Evolutionary conservation across 2,113 vertebrate species (phyloP), one percentile per base, ranked within the genome.

Genomic region (Daubentonia madagascariensis): DNA sequence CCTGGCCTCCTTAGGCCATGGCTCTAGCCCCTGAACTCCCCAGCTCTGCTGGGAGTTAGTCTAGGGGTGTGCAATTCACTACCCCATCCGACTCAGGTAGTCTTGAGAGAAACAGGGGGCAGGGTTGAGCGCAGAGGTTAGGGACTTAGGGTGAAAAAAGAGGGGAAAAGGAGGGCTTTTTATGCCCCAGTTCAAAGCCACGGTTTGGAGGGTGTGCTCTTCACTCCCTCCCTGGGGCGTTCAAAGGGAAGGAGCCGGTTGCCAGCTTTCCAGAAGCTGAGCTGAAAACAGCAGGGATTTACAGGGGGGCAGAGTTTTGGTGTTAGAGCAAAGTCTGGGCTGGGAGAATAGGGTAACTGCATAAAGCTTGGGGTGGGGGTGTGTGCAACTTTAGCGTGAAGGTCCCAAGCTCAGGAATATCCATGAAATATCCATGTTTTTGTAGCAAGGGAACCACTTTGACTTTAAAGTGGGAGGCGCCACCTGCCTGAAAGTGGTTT

Each of bases 171-270:
- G 10, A 30, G 17, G 5, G 48, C 20, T 73, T 50, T 91, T n/a
- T 70, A 2, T 3, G 37, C 52, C 16, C 25, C 32, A 37, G 45
- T 86, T 91, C 40, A 83, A 45, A 88, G 40, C 16, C 25, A 14
- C 3, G 6, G 35, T 40, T 48, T 28, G 23, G 30, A 96, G 54
- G 17, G 17, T 6, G 28, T 28, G 14, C 28, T 75, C 28, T 75
- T 76, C 6, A 6, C 28, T 59, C 16, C 22, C 54, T 65, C 32
- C 17, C 59, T 7, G 43, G n/a, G 18, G 11, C 0, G 4, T 83
- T 88, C 40, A 16, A 80, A 94, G 96, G 94, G 90, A 95, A 88
- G 91, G 78, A 93, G 68, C 68, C 13, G 17, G 37, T 45, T 37
- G 57, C 59, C 65, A 43, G 54, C 14, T 0, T 81, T 40, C 6